Percentiles rank a stretch among this genome's conserved stretches.
Evolutionary conservation across 2,113 vertebrate genomes (phyloP).

Genomic region (Lamprotornis superbus): DNA sequence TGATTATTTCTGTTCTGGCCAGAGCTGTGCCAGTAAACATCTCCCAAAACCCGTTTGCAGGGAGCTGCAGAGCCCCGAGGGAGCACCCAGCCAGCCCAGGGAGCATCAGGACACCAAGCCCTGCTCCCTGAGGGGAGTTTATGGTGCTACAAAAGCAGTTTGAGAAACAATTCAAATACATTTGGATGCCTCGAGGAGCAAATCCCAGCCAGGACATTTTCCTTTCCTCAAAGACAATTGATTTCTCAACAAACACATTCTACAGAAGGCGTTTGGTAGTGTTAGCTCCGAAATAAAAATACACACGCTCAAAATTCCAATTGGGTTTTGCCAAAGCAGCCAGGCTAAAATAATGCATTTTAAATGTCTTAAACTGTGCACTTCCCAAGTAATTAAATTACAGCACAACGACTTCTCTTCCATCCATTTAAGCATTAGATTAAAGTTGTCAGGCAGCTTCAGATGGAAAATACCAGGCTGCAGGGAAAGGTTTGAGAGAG

Average conservation of each 20-base stretch:
- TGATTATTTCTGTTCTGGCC: neutral
- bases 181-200: neutral
- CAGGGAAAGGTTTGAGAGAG: fast-evolving
- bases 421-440: slow-evolving; percentile 11
- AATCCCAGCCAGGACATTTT: neutral
- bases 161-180: neutral
- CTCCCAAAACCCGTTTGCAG: fast-evolving
- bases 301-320: neutral
- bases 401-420: neutral
- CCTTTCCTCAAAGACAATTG: neutral
- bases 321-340: neutral
- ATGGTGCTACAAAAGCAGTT: neutral
- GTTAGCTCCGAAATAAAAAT: neutral
- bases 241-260: neutral
- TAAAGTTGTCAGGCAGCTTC: neutral
- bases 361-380: neutral
- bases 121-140: neutral
- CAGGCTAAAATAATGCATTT: slow-evolving; percentile 15
- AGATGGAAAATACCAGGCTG: neutral
- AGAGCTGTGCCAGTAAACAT: neutral
- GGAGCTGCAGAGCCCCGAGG: neutral
- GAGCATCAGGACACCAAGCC: neutral
- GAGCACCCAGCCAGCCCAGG: neutral
- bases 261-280: neutral
- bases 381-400: slow-evolving; percentile 33